Evolutionary conservation across 1,140 invertebrate species (phyloP), one percentile per base, ranked within the genome.

Genomic region (Drosophila jambulina): DNA sequence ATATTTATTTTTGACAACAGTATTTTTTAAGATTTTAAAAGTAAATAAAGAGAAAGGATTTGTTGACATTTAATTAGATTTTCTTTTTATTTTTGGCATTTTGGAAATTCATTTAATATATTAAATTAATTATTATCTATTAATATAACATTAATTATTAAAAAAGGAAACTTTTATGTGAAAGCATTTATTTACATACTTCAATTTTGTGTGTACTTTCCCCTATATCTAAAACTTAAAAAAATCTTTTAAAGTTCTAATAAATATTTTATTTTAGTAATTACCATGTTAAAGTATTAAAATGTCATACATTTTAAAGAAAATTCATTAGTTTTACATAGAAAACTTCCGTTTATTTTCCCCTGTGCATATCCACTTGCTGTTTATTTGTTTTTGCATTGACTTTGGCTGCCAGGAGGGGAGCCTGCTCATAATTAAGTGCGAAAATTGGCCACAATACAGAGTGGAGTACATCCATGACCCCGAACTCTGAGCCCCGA

Each of bases 341-440:
- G 9, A 12, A 32, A 4, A 25, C 0, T 29, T 29, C 1, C 3
- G 4, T 13, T 34, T 19, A 3, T 58, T 27, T 43, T 46, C 4
- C 7, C 17, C n/a, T 27, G 17, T 63, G 58, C 23, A 62, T 9
- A 9, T 45, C 4, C 15, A 36, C 27, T 21, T 63, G 23, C 43
- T 36, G 29, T 46, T 63, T 63, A 13, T 48, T 68, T 32, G 25
- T n/a, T 51, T 70, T 53, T 36, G 15, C 17, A 27, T 36, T 43
- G 36, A 23, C 25, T 63, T 64, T 25, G 23, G 36, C 23, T 53
- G 56, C n/a, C 25, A 25, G 45, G 5, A 58, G 17, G 19, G 21
- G 15, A 15, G 43, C 19, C 67, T 80, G 69, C 64, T 72, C 78
- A 88, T 90, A 88, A 88, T 88, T 88, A 88, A 88, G 78, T 87